A percentile compares a stretch with the other conserved stretches of the same genome.
These are phyloP conservation scores for Uromys caudimaculatus DNA, from an alignment of 2,797 vertebrate species.

Conservation along the genomic window DNA sequence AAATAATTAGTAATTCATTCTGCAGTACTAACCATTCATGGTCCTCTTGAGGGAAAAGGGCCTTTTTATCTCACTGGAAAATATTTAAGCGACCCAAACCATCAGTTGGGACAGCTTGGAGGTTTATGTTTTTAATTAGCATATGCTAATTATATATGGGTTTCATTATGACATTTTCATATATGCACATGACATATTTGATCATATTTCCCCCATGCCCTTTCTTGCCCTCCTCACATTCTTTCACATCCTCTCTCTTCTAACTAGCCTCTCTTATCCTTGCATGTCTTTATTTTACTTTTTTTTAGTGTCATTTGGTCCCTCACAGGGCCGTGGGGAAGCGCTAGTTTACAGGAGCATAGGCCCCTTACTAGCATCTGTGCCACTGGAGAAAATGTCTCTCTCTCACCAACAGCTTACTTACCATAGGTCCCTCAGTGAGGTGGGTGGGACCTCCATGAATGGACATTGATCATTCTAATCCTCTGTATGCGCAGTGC, in stretches of 20 bases:
- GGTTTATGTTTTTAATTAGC: neutral
- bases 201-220: neutral
- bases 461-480: neutral
- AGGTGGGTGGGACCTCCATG: neutral
- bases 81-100: slow-evolving; percentile 9
- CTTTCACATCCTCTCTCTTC: neutral
- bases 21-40: neutral
- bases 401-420: neutral
- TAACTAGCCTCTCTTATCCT: neutral
- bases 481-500: neutral
- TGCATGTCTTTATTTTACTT: neutral
- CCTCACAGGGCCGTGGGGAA: neutral
- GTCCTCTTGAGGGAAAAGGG: slow-evolving; percentile 17
- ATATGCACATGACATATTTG: neutral
- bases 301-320: neutral
- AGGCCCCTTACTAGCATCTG: neutral
- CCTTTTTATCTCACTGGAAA: slow-evolving; percentile 39
- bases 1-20: neutral
- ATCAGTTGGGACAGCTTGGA: neutral
- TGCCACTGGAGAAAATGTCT: neutral
- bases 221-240: neutral
- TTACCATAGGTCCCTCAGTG: neutral
- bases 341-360: neutral
- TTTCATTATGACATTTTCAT: neutral
- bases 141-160: neutral